Percentiles rank a stretch among this genome's conserved stretches.
phyloP scores from a whole-genome alignment of 2,797 vertebrate species.

The Spinibarbus caldwelli region DNA sequence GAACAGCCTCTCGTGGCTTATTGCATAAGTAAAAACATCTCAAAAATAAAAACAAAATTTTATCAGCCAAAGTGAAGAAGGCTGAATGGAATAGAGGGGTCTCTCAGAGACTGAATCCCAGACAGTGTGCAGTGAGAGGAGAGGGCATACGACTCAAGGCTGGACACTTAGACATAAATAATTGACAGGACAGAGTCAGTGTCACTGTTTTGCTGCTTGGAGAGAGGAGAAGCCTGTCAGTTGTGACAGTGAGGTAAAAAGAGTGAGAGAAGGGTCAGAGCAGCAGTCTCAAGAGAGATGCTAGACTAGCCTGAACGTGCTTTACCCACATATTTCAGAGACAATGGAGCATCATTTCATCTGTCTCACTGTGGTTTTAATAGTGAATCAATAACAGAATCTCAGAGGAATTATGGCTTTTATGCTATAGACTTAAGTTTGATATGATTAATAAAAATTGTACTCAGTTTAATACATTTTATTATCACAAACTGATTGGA shows the following conservation, averaged over 20 bases:
- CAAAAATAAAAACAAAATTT: not conserved
- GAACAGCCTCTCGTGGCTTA: not conserved
- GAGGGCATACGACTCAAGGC: constrained; percentile 24
- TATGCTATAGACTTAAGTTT: not conserved
- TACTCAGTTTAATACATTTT: not conserved
- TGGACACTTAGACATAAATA: constrained; percentile 47
- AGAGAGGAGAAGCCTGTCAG: constrained; percentile 63
- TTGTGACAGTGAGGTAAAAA: constrained; percentile 58
- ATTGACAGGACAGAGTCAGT: constrained; percentile 55
- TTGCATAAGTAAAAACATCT: constrained; percentile 9
- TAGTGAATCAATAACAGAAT: not conserved
- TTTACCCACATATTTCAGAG: constrained; percentile 12
- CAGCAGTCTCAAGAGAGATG: constrained; percentile 18
- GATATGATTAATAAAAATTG: not conserved
- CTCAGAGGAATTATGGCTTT: not conserved
- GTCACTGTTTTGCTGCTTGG: constrained; percentile 49
- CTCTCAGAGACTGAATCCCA: not conserved
- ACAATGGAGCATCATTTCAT: not conserved
- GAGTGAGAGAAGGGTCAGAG: constrained; percentile 50
- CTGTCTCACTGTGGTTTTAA: not conserved
- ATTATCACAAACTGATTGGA: not conserved
- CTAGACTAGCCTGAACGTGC: not conserved
- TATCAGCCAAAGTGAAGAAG: constrained; percentile 36
- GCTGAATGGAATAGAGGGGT: constrained; percentile 1
- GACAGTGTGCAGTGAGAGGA: constrained; percentile 15